phyloP scores from a whole-genome alignment of 2,888 invertebrate species.

The Drosophila aldrichi region DNA sequence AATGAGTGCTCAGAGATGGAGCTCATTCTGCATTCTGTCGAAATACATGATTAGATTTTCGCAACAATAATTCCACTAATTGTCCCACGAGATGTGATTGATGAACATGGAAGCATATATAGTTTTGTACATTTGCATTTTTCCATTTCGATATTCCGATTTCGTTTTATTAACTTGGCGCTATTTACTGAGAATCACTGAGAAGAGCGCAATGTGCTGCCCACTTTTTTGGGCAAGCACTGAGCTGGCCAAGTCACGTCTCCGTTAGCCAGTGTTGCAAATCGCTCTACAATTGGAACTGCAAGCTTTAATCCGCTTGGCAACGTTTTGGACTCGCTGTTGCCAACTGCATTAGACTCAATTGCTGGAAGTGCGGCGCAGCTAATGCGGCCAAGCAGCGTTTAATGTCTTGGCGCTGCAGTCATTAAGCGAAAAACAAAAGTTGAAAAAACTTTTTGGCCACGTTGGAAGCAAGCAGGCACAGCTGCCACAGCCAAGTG shows the following conservation, averaged over 20 bases:
- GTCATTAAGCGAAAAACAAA: slow-evolving; percentile 66
- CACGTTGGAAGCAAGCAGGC: slow-evolving; percentile 4
- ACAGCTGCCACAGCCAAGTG: slow-evolving; percentile 14
- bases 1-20: background rate
- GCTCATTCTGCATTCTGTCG: background rate
- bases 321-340: slow-evolving; percentile 23
- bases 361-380: slow-evolving; percentile 49
- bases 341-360: slow-evolving; percentile 69
- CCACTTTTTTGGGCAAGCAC: slow-evolving; percentile 11
- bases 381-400: slow-evolving; percentile 75
- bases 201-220: slow-evolving; percentile 11
- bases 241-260: slow-evolving; percentile 23
- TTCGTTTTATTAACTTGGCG: background rate
- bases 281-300: slow-evolving; percentile 42
- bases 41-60: background rate
- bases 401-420: slow-evolving; percentile 72
- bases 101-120: background rate
- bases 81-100: background rate
- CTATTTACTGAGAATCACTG: background rate
- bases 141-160: background rate
- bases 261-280: slow-evolving; percentile 31
- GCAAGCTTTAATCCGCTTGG: slow-evolving; percentile 42
- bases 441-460: slow-evolving; percentile 59
- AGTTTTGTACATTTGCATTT: background rate
- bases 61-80: background rate